Base-by-base conservation (phyloP, 2,888 invertebrate species). In the Eupithecia vulgata region DNA sequence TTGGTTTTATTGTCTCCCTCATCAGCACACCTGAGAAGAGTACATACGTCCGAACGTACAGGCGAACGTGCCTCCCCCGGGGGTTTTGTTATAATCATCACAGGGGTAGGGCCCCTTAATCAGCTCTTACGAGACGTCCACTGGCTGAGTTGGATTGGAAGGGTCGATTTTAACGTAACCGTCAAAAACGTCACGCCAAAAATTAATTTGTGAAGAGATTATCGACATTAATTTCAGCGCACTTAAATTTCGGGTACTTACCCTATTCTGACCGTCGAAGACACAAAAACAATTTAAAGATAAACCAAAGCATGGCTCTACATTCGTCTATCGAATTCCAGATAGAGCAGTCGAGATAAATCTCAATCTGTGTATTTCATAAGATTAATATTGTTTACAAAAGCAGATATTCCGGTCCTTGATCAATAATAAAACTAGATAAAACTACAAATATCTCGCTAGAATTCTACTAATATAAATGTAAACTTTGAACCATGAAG, bases 291-390 rank as follows among this genome's bases (percentile, higher is more conserved):
- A 57, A 57, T 57, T 57, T 13, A 57, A 13, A 12, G 57, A 57
- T 57, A 57, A 57, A 57, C 12, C 57, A 57, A 30, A 30, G 1
- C 13, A 57, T 1, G 21, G 25, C 45, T 45, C 45, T 21, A 57
- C 57, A 57, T 57, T 57, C 57, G 57, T 57, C 57, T 57, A 57
- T 57, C 21, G 57, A 1, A 57, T 57, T 57, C 8, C 57, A 21
- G 25, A 57, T 57, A 25, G 25, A 25, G 25, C 57, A 25, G 25
- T 57, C 57, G 25, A 25, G 12, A 57, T 25, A 57, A 57, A 25
- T 57, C 21, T 57, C 5, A 13, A 57, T 57, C 57, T 13, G 12
- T 57, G 25, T 25, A 25, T 21, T 5, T 12, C 25, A 52, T 25
- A 12, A 25, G 0, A 25, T 5, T 25, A 6, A 5, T 25, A 57